Base-by-base conservation (phyloP, 2,113 vertebrate genomes). In the Cygnus atratus region DNA sequence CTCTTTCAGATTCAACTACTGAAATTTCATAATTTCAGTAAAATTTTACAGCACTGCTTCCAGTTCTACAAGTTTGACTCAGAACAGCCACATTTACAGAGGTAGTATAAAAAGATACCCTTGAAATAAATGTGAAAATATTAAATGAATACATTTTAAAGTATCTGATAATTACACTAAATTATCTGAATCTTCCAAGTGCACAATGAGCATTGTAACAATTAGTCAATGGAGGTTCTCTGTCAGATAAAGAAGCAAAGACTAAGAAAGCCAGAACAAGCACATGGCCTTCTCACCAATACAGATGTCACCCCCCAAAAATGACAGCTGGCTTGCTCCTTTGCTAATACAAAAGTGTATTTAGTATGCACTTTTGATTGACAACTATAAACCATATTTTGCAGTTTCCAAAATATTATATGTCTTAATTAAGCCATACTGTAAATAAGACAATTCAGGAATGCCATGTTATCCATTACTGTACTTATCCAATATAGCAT, bases 321-420 rank as follows among this genome's bases (percentile, higher is more conserved):
- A 10, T 5, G 20, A 26, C 31, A 50, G 46, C 46, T 62, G 61
- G 35, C 31, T 73, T 57, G 3, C 50, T 63, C n/a, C 50, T 68
- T 15, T 39, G 67, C 71, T 81, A 75, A 5, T 5, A 33, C 43
- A 43, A 55, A 22, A 7, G 19, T 31, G 59, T 25, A 58, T 0
- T 1, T 0, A 37, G 48, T 16, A 85, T 4, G 8, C 11, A 21
- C 6, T 31, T 52, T 4, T 1, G 8, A 73, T 0, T 54, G 29
- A 54, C 74, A 86, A 21, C 43, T 11, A 39, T 0, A 50, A 87
- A 68, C 24, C 11, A 8, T 17, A 10, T 29, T 71, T 37, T 57
- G 4, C 15, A 58, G 29, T 37, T 54, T 33, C 9, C 57, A 82
- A 74, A 48, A 74, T 1, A 43, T 68, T 2, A 18, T 9, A 31